These are phyloP conservation scores for Cheirogaleus medius DNA, from an alignment of 2,113 vertebrate genomes.

Conservation along the genomic window DNA sequence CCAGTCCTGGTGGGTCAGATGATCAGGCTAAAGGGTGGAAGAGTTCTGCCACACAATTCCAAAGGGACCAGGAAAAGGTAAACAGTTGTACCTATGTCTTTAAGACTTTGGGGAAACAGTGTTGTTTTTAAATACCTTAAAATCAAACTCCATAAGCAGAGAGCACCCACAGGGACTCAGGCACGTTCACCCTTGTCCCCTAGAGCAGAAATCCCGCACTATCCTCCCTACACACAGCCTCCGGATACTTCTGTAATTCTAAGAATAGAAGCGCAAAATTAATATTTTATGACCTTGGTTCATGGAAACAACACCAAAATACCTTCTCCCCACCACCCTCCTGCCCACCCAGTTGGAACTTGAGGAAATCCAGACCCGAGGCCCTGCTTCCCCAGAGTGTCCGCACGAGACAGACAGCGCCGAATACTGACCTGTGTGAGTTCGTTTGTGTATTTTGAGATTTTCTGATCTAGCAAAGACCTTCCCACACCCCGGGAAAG, in stretches of 20 bases:
- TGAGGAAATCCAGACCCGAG: conserved; percentile 44
- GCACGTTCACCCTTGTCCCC: not conserved
- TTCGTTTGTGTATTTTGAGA: conserved; percentile 99
- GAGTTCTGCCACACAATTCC: conserved; percentile 74
- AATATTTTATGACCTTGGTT: conserved; percentile 59
- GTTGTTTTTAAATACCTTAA: conserved; percentile 16
- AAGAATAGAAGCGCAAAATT: conserved; percentile 50
- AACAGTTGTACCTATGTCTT: conserved; percentile 73
- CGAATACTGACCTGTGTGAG: conserved; percentile 97
- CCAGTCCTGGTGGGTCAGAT: conserved; percentile 75
- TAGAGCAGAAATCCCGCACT: not conserved
- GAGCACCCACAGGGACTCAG: conserved; percentile 38
- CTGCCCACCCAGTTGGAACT: not conserved
- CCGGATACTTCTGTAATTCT: conserved; percentile 40
- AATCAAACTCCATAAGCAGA: conserved; percentile 71
- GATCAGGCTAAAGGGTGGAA: conserved; percentile 59
- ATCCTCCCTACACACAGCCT: not conserved
- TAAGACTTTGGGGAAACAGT: not conserved
- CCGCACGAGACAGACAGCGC: conserved; percentile 75
- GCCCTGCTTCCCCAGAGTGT: conserved; percentile 48
- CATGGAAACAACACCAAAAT: conserved; percentile 33
- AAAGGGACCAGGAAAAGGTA: conserved; percentile 77
- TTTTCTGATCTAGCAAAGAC: conserved; percentile 99
- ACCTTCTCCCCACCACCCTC: not conserved
- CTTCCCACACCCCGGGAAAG: conserved; percentile 99